Conservation (phyloP, 2,797 vertebrate genomes). For the Hozukius guyotensis region DNA sequence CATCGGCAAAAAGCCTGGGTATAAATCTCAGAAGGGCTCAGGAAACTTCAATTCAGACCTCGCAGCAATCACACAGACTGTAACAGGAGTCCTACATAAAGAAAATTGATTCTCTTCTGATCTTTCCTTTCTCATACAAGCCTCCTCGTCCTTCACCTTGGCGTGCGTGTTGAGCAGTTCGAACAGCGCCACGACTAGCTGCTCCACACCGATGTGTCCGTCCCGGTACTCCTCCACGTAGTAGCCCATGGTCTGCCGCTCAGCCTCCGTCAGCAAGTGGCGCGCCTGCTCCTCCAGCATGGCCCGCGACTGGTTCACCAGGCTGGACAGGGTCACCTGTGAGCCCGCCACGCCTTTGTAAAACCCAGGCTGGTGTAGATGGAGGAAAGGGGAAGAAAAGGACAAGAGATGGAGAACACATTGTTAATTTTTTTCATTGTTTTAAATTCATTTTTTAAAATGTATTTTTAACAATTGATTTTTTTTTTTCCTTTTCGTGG, state of each 20-base stretch:
- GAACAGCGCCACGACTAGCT: constrained; percentile 92
- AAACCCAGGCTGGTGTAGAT: constrained; percentile 84
- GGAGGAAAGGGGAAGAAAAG: background rate
- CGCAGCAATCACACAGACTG: constrained; percentile 3
- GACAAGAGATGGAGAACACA: background rate
- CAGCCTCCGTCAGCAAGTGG: constrained; percentile 90
- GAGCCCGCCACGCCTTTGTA: constrained; percentile 94
- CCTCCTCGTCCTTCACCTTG: constrained; percentile 83
- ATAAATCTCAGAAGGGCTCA: constrained; percentile 28
- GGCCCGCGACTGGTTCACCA: constrained; percentile 92
- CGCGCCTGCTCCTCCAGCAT: constrained; percentile 94
- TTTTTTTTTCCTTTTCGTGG: background rate
- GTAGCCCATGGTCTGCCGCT: constrained; percentile 93
- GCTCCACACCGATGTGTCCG: constrained; percentile 89
- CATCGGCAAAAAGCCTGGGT: constrained; percentile 13
- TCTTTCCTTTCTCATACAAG: background rate
- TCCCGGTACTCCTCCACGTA: constrained; percentile 94
- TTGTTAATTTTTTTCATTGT: background rate
- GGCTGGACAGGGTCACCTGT: constrained; percentile 94
- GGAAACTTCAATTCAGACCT: constrained; percentile 21
- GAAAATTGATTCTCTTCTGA: background rate
- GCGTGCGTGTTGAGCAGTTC: constrained; percentile 96
- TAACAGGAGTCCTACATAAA: background rate
- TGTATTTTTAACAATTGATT: background rate
- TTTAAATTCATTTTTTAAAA: background rate